Conservation (phyloP, 2,113 vertebrate genomes). For the Petaurus breviceps region DNA sequence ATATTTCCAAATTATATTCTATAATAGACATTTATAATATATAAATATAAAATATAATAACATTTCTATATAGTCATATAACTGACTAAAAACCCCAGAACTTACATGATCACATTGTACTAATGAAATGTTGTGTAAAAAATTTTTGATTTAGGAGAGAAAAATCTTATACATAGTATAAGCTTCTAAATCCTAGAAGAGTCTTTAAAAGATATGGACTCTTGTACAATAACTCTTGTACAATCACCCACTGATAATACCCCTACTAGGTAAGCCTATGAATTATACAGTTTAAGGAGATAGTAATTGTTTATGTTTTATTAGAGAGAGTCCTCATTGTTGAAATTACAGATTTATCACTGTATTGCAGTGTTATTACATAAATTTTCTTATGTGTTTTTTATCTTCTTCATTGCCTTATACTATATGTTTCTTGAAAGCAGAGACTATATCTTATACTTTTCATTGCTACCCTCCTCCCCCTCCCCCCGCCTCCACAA, state of each 20-base stretch:
- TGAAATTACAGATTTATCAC: neutral
- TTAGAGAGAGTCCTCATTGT: neutral
- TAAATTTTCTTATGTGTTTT: neutral
- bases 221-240: neutral
- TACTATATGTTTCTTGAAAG: neutral
- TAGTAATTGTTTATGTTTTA: neutral
- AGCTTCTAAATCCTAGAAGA: neutral
- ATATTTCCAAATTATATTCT: neutral
- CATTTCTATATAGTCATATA: too few relatives aligned
- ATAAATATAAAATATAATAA: too few relatives aligned
- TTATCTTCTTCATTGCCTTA: neutral
- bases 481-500: neutral
- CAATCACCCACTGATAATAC: neutral
- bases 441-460: neutral
- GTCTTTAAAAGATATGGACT: neutral
- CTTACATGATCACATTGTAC: too few relatives aligned
- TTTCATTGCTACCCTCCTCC: neutral
- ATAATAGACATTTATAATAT: too few relatives aligned
- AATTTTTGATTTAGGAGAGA: too few relatives aligned
- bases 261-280: neutral
- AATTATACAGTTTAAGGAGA: neutral
- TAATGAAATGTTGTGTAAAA: too few relatives aligned
- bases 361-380: neutral
- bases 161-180: neutral
- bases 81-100: too few relatives aligned